These are phyloP conservation scores for Betta splendens DNA, from an alignment of 2,797 vertebrate genomes.

Conservation along the genomic window DNA sequence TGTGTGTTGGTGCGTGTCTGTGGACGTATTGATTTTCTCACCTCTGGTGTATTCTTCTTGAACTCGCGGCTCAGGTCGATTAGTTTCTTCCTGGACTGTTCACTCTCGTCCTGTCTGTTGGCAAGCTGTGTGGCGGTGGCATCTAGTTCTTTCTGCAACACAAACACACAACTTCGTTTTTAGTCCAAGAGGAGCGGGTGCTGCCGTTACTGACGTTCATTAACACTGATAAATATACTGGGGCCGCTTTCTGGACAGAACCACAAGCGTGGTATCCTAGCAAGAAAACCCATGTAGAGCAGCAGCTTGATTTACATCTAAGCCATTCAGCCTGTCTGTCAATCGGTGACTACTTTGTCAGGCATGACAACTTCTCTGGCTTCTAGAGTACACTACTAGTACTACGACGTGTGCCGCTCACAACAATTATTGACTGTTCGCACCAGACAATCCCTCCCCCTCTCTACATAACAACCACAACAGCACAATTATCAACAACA, in stretches of 20 bases:
- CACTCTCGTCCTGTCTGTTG: conserved; percentile 99
- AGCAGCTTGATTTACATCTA: conserved; percentile 29
- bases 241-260: conserved; percentile 34
- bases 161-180: conserved; percentile 41
- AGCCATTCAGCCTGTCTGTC: conserved; percentile 42
- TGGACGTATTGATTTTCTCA: conserved; percentile 74
- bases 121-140: conserved; percentile 90
- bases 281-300: conserved; percentile 37
- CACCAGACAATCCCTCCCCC: conserved; percentile 30
- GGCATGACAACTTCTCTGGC: conserved; percentile 31
- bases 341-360: conserved; percentile 39
- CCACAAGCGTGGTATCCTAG: conserved; percentile 20
- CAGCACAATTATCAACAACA: conserved; percentile 66
- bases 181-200: neutral
- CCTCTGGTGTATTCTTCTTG: conserved; percentile 99
- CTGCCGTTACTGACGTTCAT: neutral
- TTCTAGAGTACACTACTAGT: conserved; percentile 31
- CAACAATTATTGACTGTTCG: conserved; percentile 61
- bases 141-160: conserved; percentile 84
- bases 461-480: conserved; percentile 48
- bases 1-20: conserved; percentile 33
- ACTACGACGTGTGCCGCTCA: conserved; percentile 21
- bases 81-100: conserved; percentile 90
- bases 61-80: conserved; percentile 99
- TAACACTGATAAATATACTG: conserved; percentile 10